Percentiles rank a stretch among this genome's conserved stretches.
Conservation (phyloP, 2,888 invertebrate genomes). For the Thysanoteuthis rhombus region DNA sequence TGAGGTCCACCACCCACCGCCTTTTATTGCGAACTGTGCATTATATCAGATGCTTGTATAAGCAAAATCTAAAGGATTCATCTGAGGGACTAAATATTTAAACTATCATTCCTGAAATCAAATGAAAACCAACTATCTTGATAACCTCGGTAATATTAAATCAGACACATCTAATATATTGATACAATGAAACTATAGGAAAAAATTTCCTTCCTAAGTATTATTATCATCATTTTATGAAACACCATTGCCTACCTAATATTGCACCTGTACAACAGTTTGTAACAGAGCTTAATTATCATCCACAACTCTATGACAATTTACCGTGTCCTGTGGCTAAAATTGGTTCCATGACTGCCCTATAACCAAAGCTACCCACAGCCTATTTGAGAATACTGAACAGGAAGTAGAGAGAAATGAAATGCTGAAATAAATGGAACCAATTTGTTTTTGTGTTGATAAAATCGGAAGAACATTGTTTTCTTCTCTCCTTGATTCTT, state of each 20-base stretch:
- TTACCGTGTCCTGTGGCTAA: not conserved
- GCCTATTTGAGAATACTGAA: not conserved
- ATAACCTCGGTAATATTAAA: too few relatives aligned
- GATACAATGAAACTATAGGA: too few relatives aligned
- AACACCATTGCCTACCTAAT: not conserved
- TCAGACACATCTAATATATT: too few relatives aligned
- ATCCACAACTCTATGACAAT: not conserved
- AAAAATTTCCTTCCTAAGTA: too few relatives aligned
- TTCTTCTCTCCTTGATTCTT: not conserved
- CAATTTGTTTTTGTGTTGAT: not conserved
- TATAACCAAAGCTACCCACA: not conserved
- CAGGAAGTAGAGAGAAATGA: not conserved
- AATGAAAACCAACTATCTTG: too few relatives aligned
- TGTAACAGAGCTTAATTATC: not conserved
- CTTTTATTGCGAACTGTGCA: too few relatives aligned
- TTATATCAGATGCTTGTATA: too few relatives aligned
- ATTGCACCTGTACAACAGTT: not conserved
- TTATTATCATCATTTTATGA: too few relatives aligned
- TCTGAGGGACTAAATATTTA: too few relatives aligned
- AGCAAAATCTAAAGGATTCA: too few relatives aligned
- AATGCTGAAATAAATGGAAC: not conserved
- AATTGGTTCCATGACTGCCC: not conserved
- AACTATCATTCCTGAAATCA: too few relatives aligned
- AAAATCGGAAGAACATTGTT: not conserved
- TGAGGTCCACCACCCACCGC: too few relatives aligned